Evolutionary conservation across 1,140 invertebrate species (phyloP).

Genomic region (Melanaphis sacchari): DNA sequence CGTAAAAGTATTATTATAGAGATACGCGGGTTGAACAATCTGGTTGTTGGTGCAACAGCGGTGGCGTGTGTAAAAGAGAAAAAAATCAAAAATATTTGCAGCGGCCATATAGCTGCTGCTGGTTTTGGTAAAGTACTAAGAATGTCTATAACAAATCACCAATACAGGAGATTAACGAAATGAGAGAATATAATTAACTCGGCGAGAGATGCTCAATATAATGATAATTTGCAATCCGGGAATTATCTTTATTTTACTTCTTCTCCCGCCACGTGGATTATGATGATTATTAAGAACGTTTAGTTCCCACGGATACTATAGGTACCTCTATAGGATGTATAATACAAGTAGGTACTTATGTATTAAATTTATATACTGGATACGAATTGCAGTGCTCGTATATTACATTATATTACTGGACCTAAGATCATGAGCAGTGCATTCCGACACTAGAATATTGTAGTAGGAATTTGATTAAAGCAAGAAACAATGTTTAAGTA

Average conservation of each 20-base stretch:
- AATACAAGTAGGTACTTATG: background rate
- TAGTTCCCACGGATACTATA: slow-evolving; percentile 1
- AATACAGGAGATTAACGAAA: background rate
- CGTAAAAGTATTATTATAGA: background rate
- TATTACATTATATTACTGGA: background rate
- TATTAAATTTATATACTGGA: background rate
- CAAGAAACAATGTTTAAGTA: background rate
- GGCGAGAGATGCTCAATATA: background rate
- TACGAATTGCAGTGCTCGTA: background rate
- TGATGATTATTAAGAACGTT: background rate
- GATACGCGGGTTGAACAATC: background rate
- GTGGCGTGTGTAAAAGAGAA: background rate
- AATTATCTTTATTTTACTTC: background rate
- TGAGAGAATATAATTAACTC: background rate
- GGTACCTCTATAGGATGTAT: background rate
- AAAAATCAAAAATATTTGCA: background rate
- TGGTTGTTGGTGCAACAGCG: background rate
- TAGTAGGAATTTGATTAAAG: background rate
- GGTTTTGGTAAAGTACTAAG: background rate
- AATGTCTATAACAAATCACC: background rate
- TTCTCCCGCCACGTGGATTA: background rate
- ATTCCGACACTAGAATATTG: background rate
- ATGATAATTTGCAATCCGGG: background rate
- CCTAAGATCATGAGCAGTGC: background rate
- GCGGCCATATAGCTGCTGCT: background rate